Evolutionary conservation across 1,140 invertebrate species (phyloP), one percentile per base, ranked within the genome.

Genomic region (Conus ventricosus): DNA sequence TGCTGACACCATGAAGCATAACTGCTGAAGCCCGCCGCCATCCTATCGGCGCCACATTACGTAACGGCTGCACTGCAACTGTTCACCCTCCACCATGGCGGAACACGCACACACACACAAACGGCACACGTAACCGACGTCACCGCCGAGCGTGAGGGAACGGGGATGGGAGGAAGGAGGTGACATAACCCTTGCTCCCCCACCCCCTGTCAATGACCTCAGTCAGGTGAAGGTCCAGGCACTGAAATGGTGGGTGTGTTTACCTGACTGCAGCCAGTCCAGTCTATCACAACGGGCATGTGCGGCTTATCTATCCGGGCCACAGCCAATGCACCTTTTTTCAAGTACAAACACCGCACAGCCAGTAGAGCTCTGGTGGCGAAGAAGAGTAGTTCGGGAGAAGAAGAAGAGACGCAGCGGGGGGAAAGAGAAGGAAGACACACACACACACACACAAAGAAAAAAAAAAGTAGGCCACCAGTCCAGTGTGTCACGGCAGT

Each of bases 401-500:
- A 71, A 71, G 23, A n/a, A n/a, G 67, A 71, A 71, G 67, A 71
- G 67, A 71, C 20, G 67, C 67, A n/a, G 67, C 20, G 23, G 67
- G 0, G 67, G 67, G 6, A 23, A 71, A 23, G 67, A 20, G 67
- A 63, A 63, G 60, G 60, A 63, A 11, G 60, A 63, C 10, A 63
- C 10, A 20, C 11, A 63, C 60, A 4, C 75, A 78, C n/a, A n/a
- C 10, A 78, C 8, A 39, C 27, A 51, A 10, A 39, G 51, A 51
- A 51, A 15, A 53, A 11, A 15, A 15, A 80, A 80, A 80, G 27
- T 80, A 39, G 78, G 78, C 78, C 78, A 80, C 78, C 51, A 53
- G 78, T 80, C 78, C 78, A 80, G 27, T 80, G 78, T 80, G 78
- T 80, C 78, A 80, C 78, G 78, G 78, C 78, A 80, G 78, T 80